Conservation (phyloP, 2,113 vertebrate species). For the Corythornis madagascariensis region DNA sequence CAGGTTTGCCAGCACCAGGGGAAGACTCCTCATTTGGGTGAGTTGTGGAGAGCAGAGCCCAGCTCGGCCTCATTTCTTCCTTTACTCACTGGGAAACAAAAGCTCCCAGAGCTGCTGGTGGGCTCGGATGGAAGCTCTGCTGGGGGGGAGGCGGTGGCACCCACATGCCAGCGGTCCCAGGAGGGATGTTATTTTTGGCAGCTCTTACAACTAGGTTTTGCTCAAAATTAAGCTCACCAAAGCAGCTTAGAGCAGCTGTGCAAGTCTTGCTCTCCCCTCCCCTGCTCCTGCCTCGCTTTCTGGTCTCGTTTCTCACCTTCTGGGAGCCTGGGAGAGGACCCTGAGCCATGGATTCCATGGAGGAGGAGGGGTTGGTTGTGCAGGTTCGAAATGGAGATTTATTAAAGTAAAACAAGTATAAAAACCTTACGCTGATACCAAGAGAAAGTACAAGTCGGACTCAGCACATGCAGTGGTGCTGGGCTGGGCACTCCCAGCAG, state of each 20-base stretch:
- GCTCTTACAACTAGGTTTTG: not conserved
- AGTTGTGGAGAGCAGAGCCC: not conserved
- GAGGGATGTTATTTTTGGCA: not conserved
- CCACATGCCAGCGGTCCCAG: not conserved
- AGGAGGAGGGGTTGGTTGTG: not conserved
- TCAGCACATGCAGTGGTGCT: too few relatives aligned
- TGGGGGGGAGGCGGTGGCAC: not conserved
- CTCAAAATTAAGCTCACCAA: not conserved
- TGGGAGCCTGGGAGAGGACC: not conserved
- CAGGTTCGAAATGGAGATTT: not conserved
- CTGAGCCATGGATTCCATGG: not conserved
- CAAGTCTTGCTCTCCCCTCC: not conserved
- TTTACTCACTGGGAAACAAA: not conserved
- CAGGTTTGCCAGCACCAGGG: not conserved
- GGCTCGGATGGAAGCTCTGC: not conserved
- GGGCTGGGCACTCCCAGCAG: too few relatives aligned
- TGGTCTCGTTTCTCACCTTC: not conserved
- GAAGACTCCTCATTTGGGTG: fast-evolving
- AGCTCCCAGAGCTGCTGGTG: not conserved
- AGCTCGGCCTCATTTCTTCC: not conserved
- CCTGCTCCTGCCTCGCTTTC: not conserved
- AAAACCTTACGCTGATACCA: too few relatives aligned
- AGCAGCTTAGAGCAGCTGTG: constrained; percentile 21
- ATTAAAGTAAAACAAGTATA: too few relatives aligned
- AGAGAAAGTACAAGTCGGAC: too few relatives aligned